phyloP scores from a whole-genome alignment of 23 tunicate genomes.

The Diplosoma virens region DNA sequence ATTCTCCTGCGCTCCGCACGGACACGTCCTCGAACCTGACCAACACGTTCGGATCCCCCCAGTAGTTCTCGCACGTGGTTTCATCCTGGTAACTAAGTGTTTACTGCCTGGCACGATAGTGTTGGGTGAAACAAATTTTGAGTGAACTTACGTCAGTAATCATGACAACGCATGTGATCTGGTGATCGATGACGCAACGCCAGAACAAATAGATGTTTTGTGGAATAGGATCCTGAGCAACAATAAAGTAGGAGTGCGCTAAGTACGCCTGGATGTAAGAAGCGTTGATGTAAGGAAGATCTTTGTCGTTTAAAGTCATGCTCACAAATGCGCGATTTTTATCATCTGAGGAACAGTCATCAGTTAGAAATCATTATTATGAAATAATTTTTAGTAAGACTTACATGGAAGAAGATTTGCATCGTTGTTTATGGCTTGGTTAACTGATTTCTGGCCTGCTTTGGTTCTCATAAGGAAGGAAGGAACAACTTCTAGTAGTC shows the following conservation, averaged over 20 bases:
- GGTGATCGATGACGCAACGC: slow-evolving; percentile 27
- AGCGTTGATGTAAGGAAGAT: slow-evolving; percentile 21
- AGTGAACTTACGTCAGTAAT: slow-evolving; percentile 14
- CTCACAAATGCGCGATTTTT: slow-evolving; percentile 9
- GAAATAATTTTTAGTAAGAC: too few species aligned
- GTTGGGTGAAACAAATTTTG: not conserved
- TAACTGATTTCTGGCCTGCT: slow-evolving; percentile 22
- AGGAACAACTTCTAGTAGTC: not conserved
- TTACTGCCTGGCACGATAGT: not conserved
- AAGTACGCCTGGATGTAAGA: slow-evolving; percentile 26
- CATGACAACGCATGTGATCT: slow-evolving; percentile 32
- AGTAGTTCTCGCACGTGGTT: slow-evolving; percentile 9
- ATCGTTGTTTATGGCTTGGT: not conserved
- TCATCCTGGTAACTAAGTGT: not conserved
- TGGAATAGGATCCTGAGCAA: slow-evolving; percentile 20
- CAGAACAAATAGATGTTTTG: slow-evolving; percentile 27
- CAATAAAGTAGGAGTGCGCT: slow-evolving; percentile 2
- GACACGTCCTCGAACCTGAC: slow-evolving; percentile 7
- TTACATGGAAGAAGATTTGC: slow-evolving; percentile 13
- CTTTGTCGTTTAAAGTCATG: not conserved
- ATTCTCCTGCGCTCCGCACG: slow-evolving; percentile 27
- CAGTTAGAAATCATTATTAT: too few species aligned
- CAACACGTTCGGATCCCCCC: not conserved
- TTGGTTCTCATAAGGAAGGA: not conserved
- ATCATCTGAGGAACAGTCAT: slow-evolving; percentile 3